Percentiles rank a stretch among this genome's conserved stretches.
Conservation (phyloP, 2,113 vertebrate species). For the Erythrolamprus reginae region DNA sequence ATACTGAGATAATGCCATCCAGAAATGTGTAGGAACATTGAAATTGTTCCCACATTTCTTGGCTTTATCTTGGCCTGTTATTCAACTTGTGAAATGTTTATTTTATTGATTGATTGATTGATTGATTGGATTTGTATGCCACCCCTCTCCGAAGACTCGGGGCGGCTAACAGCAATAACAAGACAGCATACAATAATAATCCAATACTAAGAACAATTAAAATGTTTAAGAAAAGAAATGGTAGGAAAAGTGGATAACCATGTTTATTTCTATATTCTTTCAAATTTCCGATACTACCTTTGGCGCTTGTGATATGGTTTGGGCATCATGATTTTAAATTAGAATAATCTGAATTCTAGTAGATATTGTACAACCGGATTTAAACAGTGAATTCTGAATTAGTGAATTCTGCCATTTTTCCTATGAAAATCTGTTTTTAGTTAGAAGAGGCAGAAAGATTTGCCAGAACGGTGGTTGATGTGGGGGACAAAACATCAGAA, state of each 20-base stretch:
- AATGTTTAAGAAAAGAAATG: background rate
- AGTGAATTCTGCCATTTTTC: background rate
- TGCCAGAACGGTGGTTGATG: constrained; percentile 88
- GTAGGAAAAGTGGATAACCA: background rate
- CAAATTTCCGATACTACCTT: background rate
- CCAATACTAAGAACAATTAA: no score
- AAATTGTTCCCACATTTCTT: background rate
- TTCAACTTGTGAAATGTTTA: background rate
- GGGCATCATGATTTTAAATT: background rate
- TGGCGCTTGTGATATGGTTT: background rate
- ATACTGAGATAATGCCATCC: background rate
- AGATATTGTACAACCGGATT: background rate
- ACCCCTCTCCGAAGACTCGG: no score
- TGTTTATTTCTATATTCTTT: background rate
- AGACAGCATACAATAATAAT: no score
- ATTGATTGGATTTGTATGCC: no score
- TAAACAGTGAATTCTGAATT: background rate
- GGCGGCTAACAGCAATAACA: no score
- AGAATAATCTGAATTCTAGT: background rate
- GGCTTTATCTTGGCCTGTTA: no score
- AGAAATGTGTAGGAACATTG: background rate
- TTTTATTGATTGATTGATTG: no score
- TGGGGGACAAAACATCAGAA: constrained; percentile 90
- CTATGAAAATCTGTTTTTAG: constrained; percentile 67
- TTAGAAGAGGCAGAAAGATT: constrained; percentile 95